These are phyloP conservation scores for Pteronura brasiliensis DNA, from an alignment of 2,113 vertebrate genomes.

Conservation along the genomic window DNA sequence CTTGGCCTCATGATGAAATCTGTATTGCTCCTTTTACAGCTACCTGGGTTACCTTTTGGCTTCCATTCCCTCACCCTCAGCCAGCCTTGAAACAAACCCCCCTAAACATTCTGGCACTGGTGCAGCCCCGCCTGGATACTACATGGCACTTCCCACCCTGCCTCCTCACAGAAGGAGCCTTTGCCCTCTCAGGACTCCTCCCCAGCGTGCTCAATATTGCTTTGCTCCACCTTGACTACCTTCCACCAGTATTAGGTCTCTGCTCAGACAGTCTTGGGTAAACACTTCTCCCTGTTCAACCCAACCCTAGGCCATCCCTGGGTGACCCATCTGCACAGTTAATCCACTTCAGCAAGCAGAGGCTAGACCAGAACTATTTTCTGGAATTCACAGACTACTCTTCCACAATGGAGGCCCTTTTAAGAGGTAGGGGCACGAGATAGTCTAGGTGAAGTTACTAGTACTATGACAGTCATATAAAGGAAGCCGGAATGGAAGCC, in stretches of 20 bases:
- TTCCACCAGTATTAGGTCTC: not conserved
- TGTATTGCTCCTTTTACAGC: not conserved
- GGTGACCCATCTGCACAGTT: not conserved
- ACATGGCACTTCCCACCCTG: not conserved
- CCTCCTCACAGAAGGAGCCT: not conserved
- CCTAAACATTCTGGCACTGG: rapidly evolving
- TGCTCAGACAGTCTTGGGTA: not conserved
- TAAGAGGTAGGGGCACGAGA: not conserved
- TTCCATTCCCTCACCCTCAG: not conserved
- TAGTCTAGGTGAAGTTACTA: not conserved
- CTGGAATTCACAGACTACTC: not conserved
- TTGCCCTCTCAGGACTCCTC: not conserved
- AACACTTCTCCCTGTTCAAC: not conserved
- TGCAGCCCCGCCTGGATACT: rapidly evolving
- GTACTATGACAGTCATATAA: not conserved
- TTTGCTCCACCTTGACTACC: not conserved
- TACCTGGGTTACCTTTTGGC: not conserved
- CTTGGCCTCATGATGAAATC: not conserved
- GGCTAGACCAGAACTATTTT: constrained; percentile 43
- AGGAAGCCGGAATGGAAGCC: not conserved
- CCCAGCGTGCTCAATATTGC: not conserved
- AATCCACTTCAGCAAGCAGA: not conserved
- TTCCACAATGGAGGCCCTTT: not conserved
- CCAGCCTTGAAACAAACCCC: not conserved
- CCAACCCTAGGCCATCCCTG: not conserved